Evolutionary conservation across 2,797 vertebrate genomes (phyloP).

Genomic region (Salmo trutta): DNA sequence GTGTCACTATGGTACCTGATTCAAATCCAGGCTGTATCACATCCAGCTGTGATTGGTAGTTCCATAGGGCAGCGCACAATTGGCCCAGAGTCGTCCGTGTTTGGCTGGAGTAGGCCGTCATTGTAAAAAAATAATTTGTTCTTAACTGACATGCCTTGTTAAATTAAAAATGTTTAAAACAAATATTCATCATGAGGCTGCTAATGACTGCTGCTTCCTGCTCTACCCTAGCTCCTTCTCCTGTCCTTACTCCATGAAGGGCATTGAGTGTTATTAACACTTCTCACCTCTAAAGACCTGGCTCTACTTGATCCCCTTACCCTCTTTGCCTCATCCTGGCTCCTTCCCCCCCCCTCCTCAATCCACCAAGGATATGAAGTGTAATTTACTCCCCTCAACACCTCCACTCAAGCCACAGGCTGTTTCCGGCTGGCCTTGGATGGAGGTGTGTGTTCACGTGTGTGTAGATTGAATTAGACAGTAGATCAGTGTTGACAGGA

Average conservation of each 20-base stretch:
- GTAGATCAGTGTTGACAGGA: conserved; percentile 62
- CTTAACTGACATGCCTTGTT: no score
- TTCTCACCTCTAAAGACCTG: background rate
- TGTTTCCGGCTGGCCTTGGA: background rate
- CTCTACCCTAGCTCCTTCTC: background rate
- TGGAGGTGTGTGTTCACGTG: conserved; percentile 19
- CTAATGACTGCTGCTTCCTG: background rate
- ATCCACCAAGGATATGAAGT: conserved; percentile 51
- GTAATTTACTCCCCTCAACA: conserved; percentile 35
- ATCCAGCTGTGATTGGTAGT: no score
- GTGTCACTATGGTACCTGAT: no score
- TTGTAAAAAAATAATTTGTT: no score
- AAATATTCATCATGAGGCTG: no score
- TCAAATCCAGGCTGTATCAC: no score
- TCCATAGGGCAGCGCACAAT: no score
- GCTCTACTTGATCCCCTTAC: conserved; percentile 20
- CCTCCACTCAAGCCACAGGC: background rate
- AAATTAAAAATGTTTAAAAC: no score
- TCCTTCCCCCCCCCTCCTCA: conserved; percentile 16
- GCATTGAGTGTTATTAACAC: background rate
- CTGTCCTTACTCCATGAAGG: background rate
- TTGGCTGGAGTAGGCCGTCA: no score
- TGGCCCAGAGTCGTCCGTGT: no score
- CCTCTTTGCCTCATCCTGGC: conserved; percentile 3
- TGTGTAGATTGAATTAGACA: conserved; percentile 60